Evolutionary conservation across 2,113 vertebrate genomes (phyloP), one percentile per base, ranked within the genome.

Genomic region (Anas platyrhynchos): DNA sequence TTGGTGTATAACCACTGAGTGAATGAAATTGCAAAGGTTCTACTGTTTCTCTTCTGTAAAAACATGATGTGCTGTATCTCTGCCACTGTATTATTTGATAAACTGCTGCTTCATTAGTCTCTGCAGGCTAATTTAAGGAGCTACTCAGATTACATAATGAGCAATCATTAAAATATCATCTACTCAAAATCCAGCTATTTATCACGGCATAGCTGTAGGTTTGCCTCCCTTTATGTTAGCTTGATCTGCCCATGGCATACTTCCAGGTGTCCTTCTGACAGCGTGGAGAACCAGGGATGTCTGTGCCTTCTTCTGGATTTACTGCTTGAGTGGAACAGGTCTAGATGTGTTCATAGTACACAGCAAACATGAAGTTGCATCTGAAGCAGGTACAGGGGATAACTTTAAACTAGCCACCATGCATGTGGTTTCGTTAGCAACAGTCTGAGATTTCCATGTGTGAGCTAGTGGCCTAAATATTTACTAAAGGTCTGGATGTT

Each of bases 281-380:
- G 3, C 36, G n/a, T 25, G 36, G 44, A 50, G 65, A 36, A 75
- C 27, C 18, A 41, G 7, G 55, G 31, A 13, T 13, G 0, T 3
- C 16, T 10, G 56, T 72, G 13, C 17, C 16, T 4, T 38, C 44
- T 69, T 1, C 2, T 0, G 2, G 1, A 65, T 34, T 52, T 69
- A 58, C 46, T 79, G 0, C 55, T 29, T 6, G 7, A 32, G 43
- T 59, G 34, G 25, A 81, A 3, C 52, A 36, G n/a, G 36, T 87
- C 23, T 46, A 48, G 56, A 36, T 71, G 31, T 62, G 65, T 41
- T 50, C 50, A 25, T 18, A n/a, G 36, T 6, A 16, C 69, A 46
- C 65, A 58, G 50, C 55, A 54, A 86, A 85, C 8, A 1, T 2
- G 5, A 18, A 73, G 0, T 11, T 78, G 41, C 65, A 85, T 52